A percentile compares a stretch with the other conserved stretches of the same genome.
phyloP scores from a whole-genome alignment of 2,888 invertebrate genomes.

The Blomia tropicalis region DNA sequence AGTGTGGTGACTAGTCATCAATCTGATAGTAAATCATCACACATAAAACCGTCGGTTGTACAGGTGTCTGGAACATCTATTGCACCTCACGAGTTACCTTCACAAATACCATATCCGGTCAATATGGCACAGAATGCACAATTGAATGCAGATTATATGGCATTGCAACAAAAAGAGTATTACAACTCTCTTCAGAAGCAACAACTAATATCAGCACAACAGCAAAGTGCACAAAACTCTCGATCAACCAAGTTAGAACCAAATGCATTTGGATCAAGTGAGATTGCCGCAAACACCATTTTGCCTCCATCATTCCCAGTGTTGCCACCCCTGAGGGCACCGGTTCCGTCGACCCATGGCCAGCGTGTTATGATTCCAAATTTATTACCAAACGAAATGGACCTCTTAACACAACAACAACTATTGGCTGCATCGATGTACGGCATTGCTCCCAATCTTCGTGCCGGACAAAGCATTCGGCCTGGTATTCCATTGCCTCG shows the following conservation, averaged over 20 bases:
- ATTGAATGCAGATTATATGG: not conserved
- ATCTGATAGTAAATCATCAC: not conserved
- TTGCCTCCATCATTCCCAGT: not conserved
- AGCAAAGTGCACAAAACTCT: not conserved
- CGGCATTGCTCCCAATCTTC: not conserved
- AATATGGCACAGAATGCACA: slow-evolving; percentile 25
- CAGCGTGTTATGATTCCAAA: not conserved
- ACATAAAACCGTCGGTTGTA: not conserved
- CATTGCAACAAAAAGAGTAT: slow-evolving; percentile 23
- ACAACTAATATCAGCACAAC: not conserved
- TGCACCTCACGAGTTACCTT: slow-evolving; percentile 7
- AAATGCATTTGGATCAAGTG: not conserved
- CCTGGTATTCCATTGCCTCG: not conserved
- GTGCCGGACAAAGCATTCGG: not conserved
- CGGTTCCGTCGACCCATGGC: not conserved
- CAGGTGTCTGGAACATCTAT: slow-evolving; percentile 7
- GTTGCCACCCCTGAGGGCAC: not conserved
- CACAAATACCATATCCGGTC: slow-evolving; percentile 8
- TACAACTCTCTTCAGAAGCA: slow-evolving; percentile 21
- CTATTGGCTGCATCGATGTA: not conserved
- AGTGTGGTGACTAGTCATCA: slow-evolving; percentile 23
- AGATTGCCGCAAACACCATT: not conserved
- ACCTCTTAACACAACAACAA: too few relatives aligned
- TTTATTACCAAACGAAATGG: not conserved
- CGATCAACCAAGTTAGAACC: not conserved